A percentile compares a stretch with the other conserved stretches of the same genome.
Evolutionary conservation across 2,797 vertebrate species (phyloP).

Genomic region (Oreochromis mossambicus): DNA sequence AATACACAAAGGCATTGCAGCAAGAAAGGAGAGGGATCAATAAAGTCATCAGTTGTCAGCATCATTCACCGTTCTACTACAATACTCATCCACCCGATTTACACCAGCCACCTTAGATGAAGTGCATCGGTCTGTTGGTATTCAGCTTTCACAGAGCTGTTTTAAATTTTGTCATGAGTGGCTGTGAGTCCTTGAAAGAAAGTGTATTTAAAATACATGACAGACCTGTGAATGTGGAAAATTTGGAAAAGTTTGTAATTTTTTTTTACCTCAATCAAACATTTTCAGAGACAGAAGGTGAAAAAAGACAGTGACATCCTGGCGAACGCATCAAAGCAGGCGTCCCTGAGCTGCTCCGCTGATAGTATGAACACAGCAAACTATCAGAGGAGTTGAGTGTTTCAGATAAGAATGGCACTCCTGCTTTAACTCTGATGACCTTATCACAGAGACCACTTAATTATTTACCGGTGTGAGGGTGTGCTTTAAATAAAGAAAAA

Average conservation of each 20-base stretch:
- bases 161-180: neutral
- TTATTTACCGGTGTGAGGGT: constrained; percentile 27
- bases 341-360: neutral
- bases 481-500: neutral
- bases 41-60: neutral
- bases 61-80: neutral
- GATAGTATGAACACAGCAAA: neutral
- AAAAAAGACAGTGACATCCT: neutral
- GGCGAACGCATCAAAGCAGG: neutral
- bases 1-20: neutral
- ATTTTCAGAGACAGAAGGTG: neutral
- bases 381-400: neutral
- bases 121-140: neutral
- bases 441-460: constrained; percentile 27
- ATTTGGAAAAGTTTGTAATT: neutral
- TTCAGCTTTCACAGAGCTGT: neutral
- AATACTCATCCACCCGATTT: neutral
- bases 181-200: neutral
- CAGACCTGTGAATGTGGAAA: neutral
- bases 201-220: neutral
- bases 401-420: constrained; percentile 9
- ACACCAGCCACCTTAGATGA: neutral
- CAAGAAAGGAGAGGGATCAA: neutral
- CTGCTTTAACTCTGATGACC: constrained; percentile 21
- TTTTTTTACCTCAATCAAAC: neutral